Conservation (phyloP, 2,797 vertebrate genomes). For the Ataeniobius toweri region DNA sequence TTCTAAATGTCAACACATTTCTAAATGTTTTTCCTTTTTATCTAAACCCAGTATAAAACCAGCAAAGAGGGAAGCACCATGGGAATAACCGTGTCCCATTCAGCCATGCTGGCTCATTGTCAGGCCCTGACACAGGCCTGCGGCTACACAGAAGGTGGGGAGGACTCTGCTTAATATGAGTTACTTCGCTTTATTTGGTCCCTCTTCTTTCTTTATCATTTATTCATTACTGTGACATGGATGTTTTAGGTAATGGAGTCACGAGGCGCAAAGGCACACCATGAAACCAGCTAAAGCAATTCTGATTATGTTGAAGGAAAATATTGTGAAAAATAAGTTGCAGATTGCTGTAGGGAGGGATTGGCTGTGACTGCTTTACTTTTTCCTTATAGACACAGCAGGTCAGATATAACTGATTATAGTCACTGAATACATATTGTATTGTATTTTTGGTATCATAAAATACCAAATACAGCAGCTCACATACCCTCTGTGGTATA, state of each 20-base stretch:
- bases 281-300: neutral
- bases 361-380: neutral
- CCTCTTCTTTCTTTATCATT: neutral
- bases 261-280: neutral
- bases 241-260: constrained; percentile 6
- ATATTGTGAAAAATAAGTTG: neutral
- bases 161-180: neutral
- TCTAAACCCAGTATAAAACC: constrained; percentile 88
- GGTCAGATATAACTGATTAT: neutral
- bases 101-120: constrained; percentile 92
- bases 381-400: constrained; percentile 4
- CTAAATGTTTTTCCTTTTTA: neutral
- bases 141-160: constrained; percentile 91
- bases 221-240: neutral
- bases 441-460: constrained; percentile 6
- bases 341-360: neutral
- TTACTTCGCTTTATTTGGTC: neutral
- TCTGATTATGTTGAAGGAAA: neutral
- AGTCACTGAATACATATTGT: neutral
- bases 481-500: constrained; percentile 22
- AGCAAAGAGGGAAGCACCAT: constrained; percentile 97
- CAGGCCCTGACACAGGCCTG: constrained; percentile 91
- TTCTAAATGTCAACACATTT: neutral
- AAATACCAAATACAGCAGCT: constrained; percentile 7
- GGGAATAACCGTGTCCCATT: constrained; percentile 90